phyloP scores from a whole-genome alignment of 2,113 vertebrate genomes.

The Smithornis capensis region DNA sequence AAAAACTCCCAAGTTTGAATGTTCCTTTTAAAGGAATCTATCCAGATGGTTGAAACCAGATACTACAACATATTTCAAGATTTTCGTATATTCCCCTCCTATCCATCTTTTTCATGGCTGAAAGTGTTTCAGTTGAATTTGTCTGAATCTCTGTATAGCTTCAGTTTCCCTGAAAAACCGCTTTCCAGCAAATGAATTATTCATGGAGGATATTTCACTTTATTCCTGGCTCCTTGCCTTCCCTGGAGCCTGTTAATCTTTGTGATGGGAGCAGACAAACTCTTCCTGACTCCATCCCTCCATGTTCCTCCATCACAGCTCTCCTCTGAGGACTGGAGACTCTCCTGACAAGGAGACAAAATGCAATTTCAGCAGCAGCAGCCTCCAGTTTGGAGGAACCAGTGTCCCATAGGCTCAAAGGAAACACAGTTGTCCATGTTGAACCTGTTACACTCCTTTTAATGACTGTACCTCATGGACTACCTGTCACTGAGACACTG shows the following conservation, averaged over 20 bases:
- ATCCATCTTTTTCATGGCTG: conserved; percentile 47
- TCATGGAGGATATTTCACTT: conserved; percentile 45
- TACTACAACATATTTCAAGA: conserved; percentile 2
- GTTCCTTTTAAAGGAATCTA: neutral
- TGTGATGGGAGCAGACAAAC: neutral
- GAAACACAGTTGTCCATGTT: neutral
- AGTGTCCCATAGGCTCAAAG: neutral
- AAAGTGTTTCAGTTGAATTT: conserved; percentile 22
- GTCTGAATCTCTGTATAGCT: conserved; percentile 20
- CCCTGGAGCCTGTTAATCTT: conserved; percentile 10
- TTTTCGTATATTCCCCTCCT: neutral
- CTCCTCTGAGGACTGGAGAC: neutral
- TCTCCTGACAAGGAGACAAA: neutral
- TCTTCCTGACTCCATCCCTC: neutral
- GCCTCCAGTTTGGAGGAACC: neutral
- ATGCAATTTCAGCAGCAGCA: neutral
- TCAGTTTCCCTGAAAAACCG: conserved; percentile 33
- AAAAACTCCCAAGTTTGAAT: neutral
- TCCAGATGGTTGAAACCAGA: conserved; percentile 2
- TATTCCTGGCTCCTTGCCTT: neutral
- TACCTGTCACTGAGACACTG: neutral
- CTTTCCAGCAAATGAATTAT: conserved; percentile 42
- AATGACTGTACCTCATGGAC: neutral
- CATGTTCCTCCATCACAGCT: neutral
- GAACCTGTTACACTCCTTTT: neutral